phyloP scores from a whole-genome alignment of 2,113 vertebrate species.

The Mus spicilegus region DNA sequence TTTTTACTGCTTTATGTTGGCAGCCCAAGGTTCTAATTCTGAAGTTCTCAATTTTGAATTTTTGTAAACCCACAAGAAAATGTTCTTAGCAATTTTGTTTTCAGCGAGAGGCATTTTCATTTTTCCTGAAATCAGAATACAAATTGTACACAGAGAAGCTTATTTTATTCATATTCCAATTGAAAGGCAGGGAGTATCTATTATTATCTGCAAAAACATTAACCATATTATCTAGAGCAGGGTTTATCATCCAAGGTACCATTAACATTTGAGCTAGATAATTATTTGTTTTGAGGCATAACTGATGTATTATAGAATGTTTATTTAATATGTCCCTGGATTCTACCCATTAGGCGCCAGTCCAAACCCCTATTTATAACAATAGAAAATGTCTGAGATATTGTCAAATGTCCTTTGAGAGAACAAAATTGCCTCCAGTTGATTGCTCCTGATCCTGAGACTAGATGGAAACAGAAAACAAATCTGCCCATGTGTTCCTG shows the following conservation, averaged over 20 bases:
- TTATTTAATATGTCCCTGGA: background rate
- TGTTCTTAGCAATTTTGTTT: conserved; percentile 55
- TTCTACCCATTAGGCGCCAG: background rate
- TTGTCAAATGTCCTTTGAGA: background rate
- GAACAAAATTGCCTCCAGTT: background rate
- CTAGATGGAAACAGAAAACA: conserved; percentile 26
- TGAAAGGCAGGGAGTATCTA: background rate
- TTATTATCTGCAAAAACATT: conserved; percentile 48
- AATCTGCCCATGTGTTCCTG: conserved; percentile 3
- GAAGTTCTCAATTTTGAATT: background rate
- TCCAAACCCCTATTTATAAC: background rate
- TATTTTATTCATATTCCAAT: conserved; percentile 45
- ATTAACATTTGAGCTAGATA: background rate
- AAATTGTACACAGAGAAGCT: conserved; percentile 37
- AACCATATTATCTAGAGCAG: background rate
- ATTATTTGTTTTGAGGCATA: background rate
- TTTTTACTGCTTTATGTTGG: background rate
- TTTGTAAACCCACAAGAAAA: conserved; percentile 27
- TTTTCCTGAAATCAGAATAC: conserved; percentile 55
- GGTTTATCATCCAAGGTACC: background rate
- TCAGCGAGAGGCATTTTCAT: conserved; percentile 37
- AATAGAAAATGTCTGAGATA: background rate
- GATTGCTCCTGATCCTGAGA: background rate
- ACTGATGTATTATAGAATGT: background rate
- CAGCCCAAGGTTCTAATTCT: conserved; percentile 18